Percentiles rank a stretch among this genome's conserved stretches.
phyloP scores from a whole-genome alignment of 1,140 invertebrate genomes.

The Meloidogyne chitwoodi region DNA sequence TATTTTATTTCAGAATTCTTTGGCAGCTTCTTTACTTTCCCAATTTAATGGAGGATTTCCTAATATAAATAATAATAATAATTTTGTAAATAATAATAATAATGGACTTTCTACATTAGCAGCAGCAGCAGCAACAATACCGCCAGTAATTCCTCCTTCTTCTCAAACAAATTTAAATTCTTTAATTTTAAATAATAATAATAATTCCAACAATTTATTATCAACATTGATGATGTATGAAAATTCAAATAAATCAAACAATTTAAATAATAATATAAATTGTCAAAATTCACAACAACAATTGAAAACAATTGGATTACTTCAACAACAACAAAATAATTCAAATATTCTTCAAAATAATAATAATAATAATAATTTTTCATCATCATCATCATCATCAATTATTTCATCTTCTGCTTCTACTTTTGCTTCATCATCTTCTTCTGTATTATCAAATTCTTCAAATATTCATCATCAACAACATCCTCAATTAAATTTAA shows the following conservation, averaged over 20 bases:
- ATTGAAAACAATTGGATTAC: not conserved
- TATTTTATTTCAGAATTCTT: not conserved
- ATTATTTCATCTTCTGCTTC: not conserved
- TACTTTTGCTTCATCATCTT: not conserved
- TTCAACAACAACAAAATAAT: slow-evolving; percentile 1
- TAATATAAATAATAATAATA: slow-evolving; percentile 9
- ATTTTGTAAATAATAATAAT: not conserved
- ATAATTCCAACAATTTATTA: not conserved
- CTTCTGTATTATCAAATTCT: not conserved
- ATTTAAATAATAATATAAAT: not conserved
- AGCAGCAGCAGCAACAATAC: not conserved
- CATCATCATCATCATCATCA: not conserved
- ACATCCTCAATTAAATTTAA: not conserved
- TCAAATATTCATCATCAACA: not conserved
- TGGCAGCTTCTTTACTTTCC: not conserved
- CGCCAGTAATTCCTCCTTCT: not conserved
- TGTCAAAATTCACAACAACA: not conserved
- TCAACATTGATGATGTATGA: not conserved
- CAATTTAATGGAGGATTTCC: not conserved
- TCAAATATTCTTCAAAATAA: not conserved
- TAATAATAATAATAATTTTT: not conserved
- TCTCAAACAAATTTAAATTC: not conserved
- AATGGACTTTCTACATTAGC: not conserved
- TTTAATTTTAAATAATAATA: not conserved
- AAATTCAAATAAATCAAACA: not conserved